Evolutionary conservation across 1,140 invertebrate genomes (phyloP).

Genomic region (Myzus persicae): DNA sequence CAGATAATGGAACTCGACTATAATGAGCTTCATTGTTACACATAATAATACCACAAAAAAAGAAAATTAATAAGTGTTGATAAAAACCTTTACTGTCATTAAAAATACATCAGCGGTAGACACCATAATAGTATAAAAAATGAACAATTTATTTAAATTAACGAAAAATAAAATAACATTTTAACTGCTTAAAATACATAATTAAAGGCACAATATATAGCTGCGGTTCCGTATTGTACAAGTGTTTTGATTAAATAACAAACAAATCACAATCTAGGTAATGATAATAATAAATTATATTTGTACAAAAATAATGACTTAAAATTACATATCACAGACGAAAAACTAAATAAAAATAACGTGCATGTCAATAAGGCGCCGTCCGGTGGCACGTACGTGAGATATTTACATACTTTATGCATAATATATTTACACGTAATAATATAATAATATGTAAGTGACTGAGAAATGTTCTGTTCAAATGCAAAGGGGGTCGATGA

Average conservation of each 20-base stretch:
- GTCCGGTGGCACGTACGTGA: background rate
- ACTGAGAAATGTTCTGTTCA: background rate
- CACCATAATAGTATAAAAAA: background rate
- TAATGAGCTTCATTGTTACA: background rate
- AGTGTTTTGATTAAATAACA: slow-evolving; percentile 17
- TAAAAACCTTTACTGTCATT: slow-evolving; percentile 33
- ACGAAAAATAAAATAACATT: slow-evolving; percentile 42
- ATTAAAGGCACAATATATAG: background rate
- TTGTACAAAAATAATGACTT: slow-evolving; percentile 17
- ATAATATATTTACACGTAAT: background rate
- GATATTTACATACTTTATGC: background rate
- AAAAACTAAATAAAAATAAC: background rate
- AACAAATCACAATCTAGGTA: background rate
- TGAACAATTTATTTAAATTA: slow-evolving; percentile 15
- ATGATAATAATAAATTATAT: slow-evolving; percentile 9
- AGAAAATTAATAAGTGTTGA: background rate
- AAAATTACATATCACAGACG: slow-evolving; percentile 43
- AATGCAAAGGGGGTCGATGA: background rate
- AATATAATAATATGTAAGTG: background rate
- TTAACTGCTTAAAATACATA: slow-evolving; percentile 17
- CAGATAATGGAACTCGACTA: background rate
- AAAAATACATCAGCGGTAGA: slow-evolving; percentile 26
- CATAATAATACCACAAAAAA: background rate
- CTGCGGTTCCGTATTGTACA: background rate
- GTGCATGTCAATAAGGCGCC: background rate